Base-by-base conservation (phyloP, 1,140 invertebrate species). In the Trichomalopsis sarcophagae region DNA sequence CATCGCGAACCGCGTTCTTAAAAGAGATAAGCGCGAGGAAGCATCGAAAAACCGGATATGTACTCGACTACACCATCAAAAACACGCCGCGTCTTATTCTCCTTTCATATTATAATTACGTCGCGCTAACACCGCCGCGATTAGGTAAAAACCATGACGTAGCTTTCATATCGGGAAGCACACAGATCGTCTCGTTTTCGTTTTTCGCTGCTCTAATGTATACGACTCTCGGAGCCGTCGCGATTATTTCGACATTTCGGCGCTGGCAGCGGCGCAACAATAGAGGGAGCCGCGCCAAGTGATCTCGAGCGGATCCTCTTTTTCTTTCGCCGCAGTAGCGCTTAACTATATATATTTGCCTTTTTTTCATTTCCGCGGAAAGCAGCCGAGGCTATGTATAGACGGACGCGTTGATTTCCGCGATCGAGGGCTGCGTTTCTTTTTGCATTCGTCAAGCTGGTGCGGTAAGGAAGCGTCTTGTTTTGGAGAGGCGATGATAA, bases 331-430 rank as follows among this genome's bases (percentile, higher is more conserved):
- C 33, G 5, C 17, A 40, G 36, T 40, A 76, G 21, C 74, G 21
- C 55, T 21, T 7, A 62, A 62, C 55, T 62, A n/a, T 62, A 62
- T 21, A 62, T 62, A n/a, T 62, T 21, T 62, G 17, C 55, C 21
- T n/a, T 21, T 62, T 62, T 21, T 44, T 44, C 40, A 44, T 9
- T 44, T 62, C 21, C 55, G 17, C 55, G 55, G 10, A 76, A 21
- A 27, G 14, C 23, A 23, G 6, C 33, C 17, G 27, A 27, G 27
- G 14, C 74, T 62, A n/a, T 62, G 21, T 40, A 17, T 68, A 36
- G 33, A 36, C 10, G 62, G 44, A 62, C 69, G 6, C 55, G 21
- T 82, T 82, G 74, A 82, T 82, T 82, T 82, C 44, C 69, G 69
- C 36, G 62, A 55, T 82, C 47, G 27, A 75, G 33, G 68, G 3